Base-by-base conservation (phyloP, 2,888 invertebrate species). In the Oxystoma pomonae region DNA sequence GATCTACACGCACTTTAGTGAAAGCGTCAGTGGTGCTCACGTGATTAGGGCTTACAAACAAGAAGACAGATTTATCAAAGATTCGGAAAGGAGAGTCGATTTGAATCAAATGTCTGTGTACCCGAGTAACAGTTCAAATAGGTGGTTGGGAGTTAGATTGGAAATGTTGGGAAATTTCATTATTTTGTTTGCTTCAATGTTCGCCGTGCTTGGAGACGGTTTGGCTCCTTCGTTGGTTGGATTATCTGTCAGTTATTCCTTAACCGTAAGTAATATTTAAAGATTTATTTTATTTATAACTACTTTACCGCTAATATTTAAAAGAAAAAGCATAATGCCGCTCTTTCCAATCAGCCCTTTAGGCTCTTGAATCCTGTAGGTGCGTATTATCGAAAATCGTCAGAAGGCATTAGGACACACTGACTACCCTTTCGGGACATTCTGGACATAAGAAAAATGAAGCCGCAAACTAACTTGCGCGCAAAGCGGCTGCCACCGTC, bases 81-180 rank as follows among this genome's bases (percentile, higher is more conserved):
- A 96, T 77, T 96, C 96, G 0, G 95, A 97, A 75, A 81, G 82
- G 19, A 90, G 90, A 75, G 94, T 98, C 58, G 98, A 98, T 81
- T 86, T 88, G 76, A 96, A 97, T 82, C 95, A 96, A 82, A 84
- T 90, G 55, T 93, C 93, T 79, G 94, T 94, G 80, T 96, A 90
- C 82, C 96, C 96, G 0, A 92, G 91, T 76, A 89, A 95, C 69
- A 90, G 95, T 73, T 90, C 96, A 5, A 96, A 96, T 82, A 89
- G 96, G 74, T 98, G 98, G 98, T 82, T 98, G 70, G 94, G 96
- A 0, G 86, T 98, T 49, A 86, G 98, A 20, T 83, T 98, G 65
- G 98, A 98, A 82, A 93, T 95, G 88, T 91, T 98, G 64, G 98
- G 98, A 69, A 98, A 97, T 82, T 82, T 92, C 66, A 94, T 98